Evolutionary conservation across 2,888 invertebrate genomes (phyloP), one percentile per base, ranked within the genome.

Genomic region (Perdita meconis): DNA sequence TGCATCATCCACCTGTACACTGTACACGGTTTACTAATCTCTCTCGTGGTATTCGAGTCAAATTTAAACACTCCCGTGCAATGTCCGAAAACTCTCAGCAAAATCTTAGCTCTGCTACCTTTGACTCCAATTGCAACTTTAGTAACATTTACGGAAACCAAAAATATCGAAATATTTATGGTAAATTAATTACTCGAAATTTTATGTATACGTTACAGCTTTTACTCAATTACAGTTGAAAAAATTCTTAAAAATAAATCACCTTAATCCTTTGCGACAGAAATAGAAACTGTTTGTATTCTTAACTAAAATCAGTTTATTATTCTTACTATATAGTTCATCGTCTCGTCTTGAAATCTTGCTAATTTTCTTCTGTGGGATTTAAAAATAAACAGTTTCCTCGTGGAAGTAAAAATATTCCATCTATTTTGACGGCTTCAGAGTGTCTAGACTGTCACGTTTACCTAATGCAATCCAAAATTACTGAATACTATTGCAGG

Each of bases 11-110:
- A 38, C n/a, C n/a, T n/a, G n/a, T n/a, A n/a, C n/a, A n/a, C n/a
- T n/a, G n/a, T n/a, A n/a, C 42, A 63, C 55, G n/a, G 13, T 42
- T 24, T 61, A 53, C 68, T 42, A 68, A 61, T 61, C 53, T 61
- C 53, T 61, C 42, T 12, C 55, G 63, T 24, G 36, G 55, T 56
- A 47, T 63, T 26, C 53, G 34, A 68, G 61, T 42, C 68, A 61
- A 55, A 68, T 68, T 61, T 68, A 68, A 68, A 68, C 40, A 53
- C 51, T 68, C 34, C 69, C 64, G 55, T 69, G 63, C 63, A 69
- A 56, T 55, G 55, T 69, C 55, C 69, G 63, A 63, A 69, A 22
- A 42, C 10, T 6, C 34, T 55, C 30, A 24, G 55, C 63, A 57
- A 30, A 1, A 0, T 10, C 1, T 24, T 19, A 55, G 34, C 44